phyloP scores from a whole-genome alignment of 2,888 invertebrate species.

The Pyrgus malvae region DNA sequence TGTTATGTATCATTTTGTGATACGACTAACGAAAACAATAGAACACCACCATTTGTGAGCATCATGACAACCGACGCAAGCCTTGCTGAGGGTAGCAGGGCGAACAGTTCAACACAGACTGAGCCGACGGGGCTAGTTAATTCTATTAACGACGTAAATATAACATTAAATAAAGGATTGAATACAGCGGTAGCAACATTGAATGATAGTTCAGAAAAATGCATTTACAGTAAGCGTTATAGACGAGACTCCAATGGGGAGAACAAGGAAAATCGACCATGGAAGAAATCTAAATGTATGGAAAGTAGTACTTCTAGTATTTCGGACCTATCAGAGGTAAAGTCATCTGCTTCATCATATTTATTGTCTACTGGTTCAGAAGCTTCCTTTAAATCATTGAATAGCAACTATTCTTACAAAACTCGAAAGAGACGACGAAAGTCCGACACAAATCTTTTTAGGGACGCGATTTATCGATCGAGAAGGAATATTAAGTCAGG shows the following conservation, averaged over 20 bases:
- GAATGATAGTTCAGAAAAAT: conserved; percentile 51
- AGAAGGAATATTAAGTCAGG: conserved; percentile 46
- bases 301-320: conserved; percentile 53
- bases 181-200: conserved; percentile 48
- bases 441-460: conserved; percentile 63
- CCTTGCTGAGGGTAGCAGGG: conserved; percentile 41
- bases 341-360: conserved; percentile 44
- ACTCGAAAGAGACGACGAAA: conserved; percentile 62
- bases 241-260: conserved; percentile 58
- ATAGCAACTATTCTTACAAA: conserved; percentile 63
- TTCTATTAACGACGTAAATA: conserved; percentile 51
- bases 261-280: conserved; percentile 48
- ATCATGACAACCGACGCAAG: conserved; percentile 49
- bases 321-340: conserved; percentile 51
- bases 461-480: conserved; percentile 59
- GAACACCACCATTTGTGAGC: conserved; percentile 60
- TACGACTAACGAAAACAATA: conserved; percentile 45
- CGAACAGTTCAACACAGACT: conserved; percentile 57
- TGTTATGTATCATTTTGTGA: conserved; percentile 48
- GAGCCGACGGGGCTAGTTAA: conserved; percentile 47
- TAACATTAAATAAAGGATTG: conserved; percentile 59
- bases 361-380: conserved; percentile 61
- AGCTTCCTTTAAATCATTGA: conserved; percentile 66
- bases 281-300: conserved; percentile 62
- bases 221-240: conserved; percentile 52